Evolutionary conservation across 2,888 invertebrate species (phyloP), one percentile per base, ranked within the genome.

Genomic region (Microdon myrmicae): DNA sequence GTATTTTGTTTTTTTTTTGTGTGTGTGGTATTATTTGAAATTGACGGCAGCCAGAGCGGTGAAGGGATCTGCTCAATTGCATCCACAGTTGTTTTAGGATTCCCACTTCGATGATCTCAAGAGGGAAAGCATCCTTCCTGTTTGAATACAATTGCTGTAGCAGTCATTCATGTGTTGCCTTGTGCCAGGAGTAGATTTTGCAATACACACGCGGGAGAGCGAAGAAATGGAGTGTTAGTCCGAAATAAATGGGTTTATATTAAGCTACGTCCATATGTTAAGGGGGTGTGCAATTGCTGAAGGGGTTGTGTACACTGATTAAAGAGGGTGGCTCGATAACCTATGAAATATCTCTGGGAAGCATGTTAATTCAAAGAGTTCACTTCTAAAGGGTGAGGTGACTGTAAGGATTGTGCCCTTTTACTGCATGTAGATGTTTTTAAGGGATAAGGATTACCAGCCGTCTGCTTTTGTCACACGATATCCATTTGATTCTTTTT

Each of bases 211-310:
- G 23, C 9, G 8, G 14, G 51, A 31, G 45, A 13, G 17, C 14
- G 31, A 38, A 39, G 38, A 51, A 49, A 61, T 56, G 44, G 72
- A 74, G 74, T 75, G 75, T 75, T 74, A 73, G 75, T 74, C 74
- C 71, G 74, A 74, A 74, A 73, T 74, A 74, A 74, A 74, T 74
- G 75, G 73, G 74, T 73, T 74, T 74, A 34, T 54, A 49, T 60
- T 55, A 49, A 55, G 55, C 41, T 54, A 48, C 49, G 51, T 51
- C 47, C 56, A 56, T 56, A 64, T 64, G 56, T 45, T 56, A 8
- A 39, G 49, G 32, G 29, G 39, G 45, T 37, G 54, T 38, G 37
- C 39, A 16, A 8, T 29, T 23, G 35, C 31, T 22, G 22, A 34
- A 45, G 39, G 55, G 61, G 34, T 45, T 34, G 35, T 25, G n/a